A percentile compares a stretch with the other conserved stretches of the same genome.
These are phyloP conservation scores for Holothuria leucospilota DNA, from an alignment of 53 echinoderm and acorn worm species.

Conservation along the genomic window DNA sequence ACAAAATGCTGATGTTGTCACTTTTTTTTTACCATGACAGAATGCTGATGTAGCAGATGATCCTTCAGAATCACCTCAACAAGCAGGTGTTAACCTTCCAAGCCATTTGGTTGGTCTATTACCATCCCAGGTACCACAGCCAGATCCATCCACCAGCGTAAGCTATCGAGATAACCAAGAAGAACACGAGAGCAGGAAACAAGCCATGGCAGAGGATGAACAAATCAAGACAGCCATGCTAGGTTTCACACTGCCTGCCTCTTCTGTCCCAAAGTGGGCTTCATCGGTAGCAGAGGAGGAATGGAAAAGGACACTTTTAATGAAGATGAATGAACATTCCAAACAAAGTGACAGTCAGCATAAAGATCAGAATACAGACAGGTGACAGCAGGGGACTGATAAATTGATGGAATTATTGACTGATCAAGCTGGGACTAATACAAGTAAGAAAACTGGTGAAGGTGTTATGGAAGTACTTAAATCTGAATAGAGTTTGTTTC, in stretches of 20 bases:
- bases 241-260: conserved; percentile 68
- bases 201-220: conserved; percentile 86
- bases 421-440: no score
- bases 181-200: conserved; percentile 62
- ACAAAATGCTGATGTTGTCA: no score
- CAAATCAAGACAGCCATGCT: conserved; percentile 87
- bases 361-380: no score
- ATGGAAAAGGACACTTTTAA: conserved; percentile 79
- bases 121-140: conserved; percentile 61
- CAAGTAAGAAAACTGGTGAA: no score
- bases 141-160: conserved; percentile 64
- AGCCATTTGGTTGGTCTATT: conserved; percentile 78
- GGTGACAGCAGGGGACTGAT: no score
- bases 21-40: no score
- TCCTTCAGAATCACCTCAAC: no score
- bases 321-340: conserved; percentile 47
- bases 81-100: conserved; percentile 61
- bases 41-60: no score
- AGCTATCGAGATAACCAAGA: conserved; percentile 65
- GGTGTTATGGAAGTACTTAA: no score
- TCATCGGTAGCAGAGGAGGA: conserved; percentile 69
- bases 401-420: no score
- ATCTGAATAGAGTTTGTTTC: no score
- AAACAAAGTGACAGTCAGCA: no score
- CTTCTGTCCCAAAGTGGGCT: conserved; percentile 83